Evolutionary conservation across 2,113 vertebrate species (phyloP), one percentile per base, ranked within the genome.

Genomic region (Limanda limanda): DNA sequence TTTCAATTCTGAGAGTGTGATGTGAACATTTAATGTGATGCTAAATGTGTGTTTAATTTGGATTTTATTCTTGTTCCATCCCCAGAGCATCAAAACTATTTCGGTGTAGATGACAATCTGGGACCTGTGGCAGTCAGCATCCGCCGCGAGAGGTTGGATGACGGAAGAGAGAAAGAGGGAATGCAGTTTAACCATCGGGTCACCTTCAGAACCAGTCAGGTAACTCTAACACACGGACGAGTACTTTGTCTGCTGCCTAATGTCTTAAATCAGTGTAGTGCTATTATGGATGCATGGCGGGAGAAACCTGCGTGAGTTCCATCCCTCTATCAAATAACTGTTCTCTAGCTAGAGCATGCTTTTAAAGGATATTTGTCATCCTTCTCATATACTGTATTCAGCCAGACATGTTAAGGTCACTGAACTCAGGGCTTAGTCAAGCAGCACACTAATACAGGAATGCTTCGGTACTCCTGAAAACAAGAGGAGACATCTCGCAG

Each of bases 71-170:
- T 17, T 61, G 17, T 23, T 55, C 18, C 13, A 42, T 37, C 31
- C 78, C 42, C 91, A 97, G 97, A 99, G 21, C 98, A 99, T 92
- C 98, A 99, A 86, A 99, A 98, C 93, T 99, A 99, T 90, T 99
- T 99, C 55, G 98, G 97, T 42, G 94, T 96, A 31, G 98, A 99
- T 83, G 98, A 99, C 74, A 95, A 96, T 91, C 95, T 99, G 62
- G 98, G 98, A 51, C 98, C 98, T 0, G 97, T 99, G 86, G 98
- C 97, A 0, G 93, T 99, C 63, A 99, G 98, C 84, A 88, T 99
- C 84, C 95, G 98, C 60, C 95, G 98, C 76, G 98, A 99, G 88
- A 96, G 94, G 83, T 94, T 96, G 71, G 98, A 99, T 52, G 98
- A 99, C 12, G 92, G 92, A n/a, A 98, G 95, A 86, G 97, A 99